phyloP scores from a whole-genome alignment of 1,140 invertebrate species.

The Eciton burchellii region DNA sequence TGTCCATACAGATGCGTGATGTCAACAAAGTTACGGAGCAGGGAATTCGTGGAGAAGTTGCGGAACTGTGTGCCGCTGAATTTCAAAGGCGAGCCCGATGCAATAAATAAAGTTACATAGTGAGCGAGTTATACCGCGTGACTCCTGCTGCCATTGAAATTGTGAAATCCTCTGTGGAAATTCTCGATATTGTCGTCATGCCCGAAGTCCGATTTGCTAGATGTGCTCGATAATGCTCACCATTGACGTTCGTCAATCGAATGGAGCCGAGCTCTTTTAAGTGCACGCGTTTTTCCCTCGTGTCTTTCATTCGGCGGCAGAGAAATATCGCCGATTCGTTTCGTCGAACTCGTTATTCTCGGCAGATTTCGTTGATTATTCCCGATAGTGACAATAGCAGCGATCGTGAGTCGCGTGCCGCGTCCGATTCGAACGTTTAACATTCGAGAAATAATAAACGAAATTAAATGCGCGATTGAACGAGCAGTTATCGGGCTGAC shows the following conservation, averaged over 20 bases:
- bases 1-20: not conserved
- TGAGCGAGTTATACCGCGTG: constrained; percentile 33
- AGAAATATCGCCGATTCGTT: not conserved
- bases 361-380: not conserved
- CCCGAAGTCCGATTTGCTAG: constrained; percentile 15
- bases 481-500: not conserved
- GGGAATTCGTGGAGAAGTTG: constrained; percentile 54
- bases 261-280: constrained; percentile 22
- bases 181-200: constrained; percentile 41
- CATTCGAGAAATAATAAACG: constrained; percentile 3
- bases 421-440: constrained; percentile 10
- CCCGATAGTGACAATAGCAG: not conserved
- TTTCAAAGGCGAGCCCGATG: constrained; percentile 67
- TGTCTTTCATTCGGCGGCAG: not conserved
- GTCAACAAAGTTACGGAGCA: constrained; percentile 37
- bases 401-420: not conserved
- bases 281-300: constrained; percentile 11
- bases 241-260: constrained; percentile 44
- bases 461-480: not conserved
- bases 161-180: constrained; percentile 54
- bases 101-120: constrained; percentile 68
- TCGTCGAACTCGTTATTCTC: not conserved
- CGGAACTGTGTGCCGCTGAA: constrained; percentile 51
- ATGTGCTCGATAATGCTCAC: constrained; percentile 21
- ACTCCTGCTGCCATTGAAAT: constrained; percentile 42